Conservation (phyloP, 1,140 invertebrate species). For the Musca vetustissima region DNA sequence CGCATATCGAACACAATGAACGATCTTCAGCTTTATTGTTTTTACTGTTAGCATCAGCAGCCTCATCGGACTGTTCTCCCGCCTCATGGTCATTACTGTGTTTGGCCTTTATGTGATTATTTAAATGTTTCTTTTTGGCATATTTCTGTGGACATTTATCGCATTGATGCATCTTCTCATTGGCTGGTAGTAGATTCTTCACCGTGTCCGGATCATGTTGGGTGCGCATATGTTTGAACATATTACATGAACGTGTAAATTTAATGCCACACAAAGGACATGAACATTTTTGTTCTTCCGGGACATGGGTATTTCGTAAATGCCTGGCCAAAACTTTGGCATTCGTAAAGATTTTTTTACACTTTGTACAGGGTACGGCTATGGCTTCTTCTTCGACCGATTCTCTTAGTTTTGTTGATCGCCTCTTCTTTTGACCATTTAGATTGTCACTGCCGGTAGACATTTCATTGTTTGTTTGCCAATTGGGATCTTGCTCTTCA, state of each 20-base stretch:
- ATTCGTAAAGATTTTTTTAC: conserved; percentile 11
- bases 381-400: background rate
- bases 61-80: no score
- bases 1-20: conserved; percentile 7
- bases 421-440: no score
- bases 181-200: no score
- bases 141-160: conserved; percentile 13
- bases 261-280: conserved; percentile 5
- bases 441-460: no score
- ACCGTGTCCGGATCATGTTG: conserved; percentile 8
- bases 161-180: background rate
- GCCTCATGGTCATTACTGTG: background rate
- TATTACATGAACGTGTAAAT: conserved; percentile 10
- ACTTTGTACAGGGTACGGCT: conserved; percentile 4
- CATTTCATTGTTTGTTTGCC: no score
- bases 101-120: background rate
- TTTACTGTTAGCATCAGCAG: background rate
- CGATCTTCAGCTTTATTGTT: background rate
- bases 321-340: conserved; percentile 1
- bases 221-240: conserved; percentile 9
- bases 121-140: conserved; percentile 1
- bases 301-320: background rate
- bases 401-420: no score
- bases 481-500: no score
- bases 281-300: conserved; percentile 9